Conservation (phyloP, 1,140 invertebrate species). For the Calycopis cecrops region DNA sequence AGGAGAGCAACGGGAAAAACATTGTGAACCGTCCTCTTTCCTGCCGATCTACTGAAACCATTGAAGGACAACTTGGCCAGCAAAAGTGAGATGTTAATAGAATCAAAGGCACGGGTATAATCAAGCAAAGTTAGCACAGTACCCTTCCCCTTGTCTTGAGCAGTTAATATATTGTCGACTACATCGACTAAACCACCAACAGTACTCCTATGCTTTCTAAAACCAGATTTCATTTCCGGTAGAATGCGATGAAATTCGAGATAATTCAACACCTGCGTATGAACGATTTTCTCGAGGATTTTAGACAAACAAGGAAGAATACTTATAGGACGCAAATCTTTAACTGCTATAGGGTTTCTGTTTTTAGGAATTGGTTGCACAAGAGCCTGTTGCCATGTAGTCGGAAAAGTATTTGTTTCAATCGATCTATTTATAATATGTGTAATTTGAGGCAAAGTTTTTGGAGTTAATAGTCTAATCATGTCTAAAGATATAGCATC, state of each 20-base stretch:
- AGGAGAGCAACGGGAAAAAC: neutral
- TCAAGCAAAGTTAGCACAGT: constrained; percentile 5
- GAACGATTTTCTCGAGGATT: constrained; percentile 11
- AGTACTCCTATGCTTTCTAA: constrained; percentile 9
- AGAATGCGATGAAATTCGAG: constrained; percentile 1
- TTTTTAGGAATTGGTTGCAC: neutral
- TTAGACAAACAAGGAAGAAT: neutral
- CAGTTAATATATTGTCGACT: constrained; percentile 1
- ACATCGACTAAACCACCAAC: neutral
- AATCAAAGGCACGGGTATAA: constrained; percentile 2
- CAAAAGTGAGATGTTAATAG: constrained; percentile 1
- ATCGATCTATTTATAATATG: neutral
- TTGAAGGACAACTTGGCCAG: constrained; percentile 2
- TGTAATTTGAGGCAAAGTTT: neutral
- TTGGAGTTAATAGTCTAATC: neutral
- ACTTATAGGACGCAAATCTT: constrained; percentile 7
- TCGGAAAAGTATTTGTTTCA: neutral
- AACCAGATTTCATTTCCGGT: constrained; percentile 3
- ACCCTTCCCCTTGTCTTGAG: constrained; percentile 2
- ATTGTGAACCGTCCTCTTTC: neutral
- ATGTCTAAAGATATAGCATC: constrained; percentile 1
- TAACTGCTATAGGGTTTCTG: neutral
- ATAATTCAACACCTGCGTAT: constrained; percentile 5
- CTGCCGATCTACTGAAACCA: neutral
- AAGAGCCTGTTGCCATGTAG: neutral